Conservation (phyloP, 1,140 invertebrate species). For the Tetramorium alpestre region DNA sequence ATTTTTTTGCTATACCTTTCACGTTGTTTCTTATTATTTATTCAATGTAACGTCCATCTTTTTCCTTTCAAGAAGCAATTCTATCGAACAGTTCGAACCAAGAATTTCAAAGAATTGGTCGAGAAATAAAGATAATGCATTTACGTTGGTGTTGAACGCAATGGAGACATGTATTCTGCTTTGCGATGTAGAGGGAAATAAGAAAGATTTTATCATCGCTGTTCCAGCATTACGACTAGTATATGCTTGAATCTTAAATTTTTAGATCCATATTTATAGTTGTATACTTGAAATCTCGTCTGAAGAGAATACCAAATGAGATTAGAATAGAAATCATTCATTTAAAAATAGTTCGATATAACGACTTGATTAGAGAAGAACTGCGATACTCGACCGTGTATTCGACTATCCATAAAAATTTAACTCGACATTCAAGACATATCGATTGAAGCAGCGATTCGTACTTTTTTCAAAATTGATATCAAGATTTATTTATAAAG, state of each 20-base stretch:
- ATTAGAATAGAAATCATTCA: background rate
- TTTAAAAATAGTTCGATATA: background rate
- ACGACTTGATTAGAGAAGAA: background rate
- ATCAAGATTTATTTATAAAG: background rate
- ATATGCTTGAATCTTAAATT: conserved; percentile 5
- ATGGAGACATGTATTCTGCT: background rate
- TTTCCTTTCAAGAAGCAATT: background rate
- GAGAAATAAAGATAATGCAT: background rate
- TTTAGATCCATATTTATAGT: background rate
- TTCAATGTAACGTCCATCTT: background rate
- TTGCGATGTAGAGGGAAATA: background rate
- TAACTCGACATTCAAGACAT: background rate
- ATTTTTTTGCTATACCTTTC: background rate
- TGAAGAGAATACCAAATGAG: background rate
- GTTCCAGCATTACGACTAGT: background rate
- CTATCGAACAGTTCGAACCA: background rate
- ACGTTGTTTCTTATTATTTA: conserved; percentile 5
- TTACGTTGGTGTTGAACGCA: background rate
- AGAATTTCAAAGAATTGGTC: background rate
- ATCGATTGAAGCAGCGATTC: background rate
- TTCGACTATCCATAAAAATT: background rate
- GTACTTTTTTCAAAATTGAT: background rate
- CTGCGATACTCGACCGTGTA: background rate
- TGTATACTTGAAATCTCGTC: background rate
- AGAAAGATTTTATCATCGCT: background rate